Evolutionary conservation across 2,797 vertebrate genomes (phyloP), one percentile per base, ranked within the genome.

Genomic region (Pipistrellus pygmaeus): DNA sequence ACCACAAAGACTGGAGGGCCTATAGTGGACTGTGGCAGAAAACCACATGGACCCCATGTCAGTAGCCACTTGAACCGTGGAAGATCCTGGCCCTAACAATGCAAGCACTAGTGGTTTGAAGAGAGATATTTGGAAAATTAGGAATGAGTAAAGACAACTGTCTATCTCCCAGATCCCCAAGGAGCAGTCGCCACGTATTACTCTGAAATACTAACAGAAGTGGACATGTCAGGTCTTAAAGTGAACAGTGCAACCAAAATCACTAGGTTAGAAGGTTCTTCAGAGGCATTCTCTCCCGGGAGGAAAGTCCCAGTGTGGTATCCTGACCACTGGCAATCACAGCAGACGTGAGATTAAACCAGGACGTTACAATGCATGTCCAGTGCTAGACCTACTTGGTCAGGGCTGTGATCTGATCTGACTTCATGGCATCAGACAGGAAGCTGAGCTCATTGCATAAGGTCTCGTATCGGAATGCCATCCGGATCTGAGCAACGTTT

Each of bases 401-500:
- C 81, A 98, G 95, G 1, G 96, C 96, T 76, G 95, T 96, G 75
- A 97, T 96, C 11, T 96, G 97, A 41, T 99, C 98, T 0, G 98
- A 98, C 96, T 99, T 99, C 97, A 99, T 98, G 1, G 99, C 99
- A 1, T 99, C 99, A 75, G 99, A 98, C 32, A 99, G 98, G 96
- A 99, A 99, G 93, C 99, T 99, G 89, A 99, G 99, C 97, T 99
- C 99, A 7, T 99, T 99, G 97, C 99, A 99, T 93, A 99, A 97
- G 0, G 99, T 99, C 98, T 99, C 99, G 0, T 99, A 98, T 82
- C 99, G 99, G 98, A 99, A 99, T 55, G 99, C 98, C 99, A 99
- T 98, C 81, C 99, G 99, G 98, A 99, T 99, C 96, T 99, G 99
- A 5, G 99, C 99, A 78, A 99, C 99, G 3, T 99, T 99, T 76